phyloP scores from a whole-genome alignment of 2,113 vertebrate species.

The Muntiacus reevesi region DNA sequence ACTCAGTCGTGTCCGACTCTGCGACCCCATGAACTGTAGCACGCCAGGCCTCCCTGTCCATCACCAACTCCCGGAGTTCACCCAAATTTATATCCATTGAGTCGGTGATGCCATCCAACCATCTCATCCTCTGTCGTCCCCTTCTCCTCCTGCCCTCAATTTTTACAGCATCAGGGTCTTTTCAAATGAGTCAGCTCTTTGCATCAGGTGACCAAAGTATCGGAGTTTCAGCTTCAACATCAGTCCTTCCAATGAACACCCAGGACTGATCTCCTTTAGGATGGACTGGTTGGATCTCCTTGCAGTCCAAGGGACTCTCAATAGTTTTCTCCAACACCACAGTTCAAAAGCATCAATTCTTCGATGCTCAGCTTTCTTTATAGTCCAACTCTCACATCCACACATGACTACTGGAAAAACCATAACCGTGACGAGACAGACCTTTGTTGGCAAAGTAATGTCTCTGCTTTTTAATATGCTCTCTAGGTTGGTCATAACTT shows the following conservation, averaged over 20 bases:
- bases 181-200: background rate
- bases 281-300: background rate
- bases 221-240: background rate
- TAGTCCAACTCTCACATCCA: background rate
- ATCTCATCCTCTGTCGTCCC: background rate
- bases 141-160: background rate
- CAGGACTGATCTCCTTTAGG: background rate
- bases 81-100: background rate
- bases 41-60: background rate
- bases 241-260: background rate
- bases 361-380: background rate
- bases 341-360: background rate
- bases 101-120: background rate
- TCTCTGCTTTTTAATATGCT: background rate
- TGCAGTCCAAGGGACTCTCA: background rate
- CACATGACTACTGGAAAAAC: background rate
- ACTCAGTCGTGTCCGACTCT: background rate
- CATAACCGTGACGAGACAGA: fast-evolving
- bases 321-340: background rate
- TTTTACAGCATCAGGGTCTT: background rate
- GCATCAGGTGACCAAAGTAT: background rate
- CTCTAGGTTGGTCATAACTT: background rate
- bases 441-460: background rate
- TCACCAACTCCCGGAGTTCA: background rate
- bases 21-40: background rate